Evolutionary conservation across 2,113 vertebrate genomes (phyloP), one percentile per base, ranked within the genome.

Genomic region (Pseudorectes ferrugineus): DNA sequence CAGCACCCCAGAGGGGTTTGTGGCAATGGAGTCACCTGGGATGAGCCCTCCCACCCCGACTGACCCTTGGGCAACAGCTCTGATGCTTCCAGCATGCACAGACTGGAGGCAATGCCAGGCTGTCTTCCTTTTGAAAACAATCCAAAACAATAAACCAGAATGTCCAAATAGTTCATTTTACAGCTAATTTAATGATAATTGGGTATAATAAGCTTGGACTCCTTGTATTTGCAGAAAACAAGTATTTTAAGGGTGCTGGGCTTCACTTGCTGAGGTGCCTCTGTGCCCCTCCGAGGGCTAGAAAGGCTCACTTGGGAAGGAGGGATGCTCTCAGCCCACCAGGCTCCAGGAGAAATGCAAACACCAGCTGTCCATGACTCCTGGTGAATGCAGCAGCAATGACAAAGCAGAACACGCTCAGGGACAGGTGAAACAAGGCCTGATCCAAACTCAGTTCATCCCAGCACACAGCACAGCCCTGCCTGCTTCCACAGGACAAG

Each of bases 381-480:
- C 63, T 45, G 21, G 16, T 11, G 29, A 45, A 20, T 2, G 11
- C 0, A 67, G 31, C 43, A 55, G 22, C 43, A 65, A 2, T 1
- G 5, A 20, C 9, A 10, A 15, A 5, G 12, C 49, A 65, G 72
- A 35, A 21, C 11, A 10, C 1, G 0, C 35, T 20, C 5, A 36
- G 45, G 55, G 25, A n/a, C 24, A 45, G 31, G 31, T 20, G 14
- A 52, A 65, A 42, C 9, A 0, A 23, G 71, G 35, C n/a, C 28
- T 48, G 66, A 40, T 14, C 42, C 75, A 70, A 46, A 14, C 16
- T n/a, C 55, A 57, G 23, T 46, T 52, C 43, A 31, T 14, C 42
- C 51, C 45, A 29, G 4, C 3, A 3, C 14, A 12, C 0, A 0
- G 10, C 78, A n/a, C 43, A 63, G 52, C 20, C 28, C 33, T 25